Percentiles rank a stretch among this genome's conserved stretches.
phyloP scores from a whole-genome alignment of 2,797 vertebrate genomes.

The Epinephelus awoara region DNA sequence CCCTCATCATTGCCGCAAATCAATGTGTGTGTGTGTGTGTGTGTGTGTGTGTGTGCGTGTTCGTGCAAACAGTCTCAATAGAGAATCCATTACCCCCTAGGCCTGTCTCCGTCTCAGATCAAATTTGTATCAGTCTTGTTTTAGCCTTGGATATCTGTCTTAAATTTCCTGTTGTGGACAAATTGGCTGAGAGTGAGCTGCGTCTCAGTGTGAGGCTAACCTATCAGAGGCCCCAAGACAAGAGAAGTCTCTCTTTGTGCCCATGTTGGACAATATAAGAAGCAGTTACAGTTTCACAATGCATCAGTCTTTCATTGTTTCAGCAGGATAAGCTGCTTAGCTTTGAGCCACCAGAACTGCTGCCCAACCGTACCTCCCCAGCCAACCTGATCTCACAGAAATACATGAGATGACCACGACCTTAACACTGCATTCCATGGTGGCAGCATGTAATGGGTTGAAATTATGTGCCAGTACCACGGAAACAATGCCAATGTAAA shows the following conservation, averaged over 20 bases:
- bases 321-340: conserved; percentile 43
- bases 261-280: conserved; percentile 14
- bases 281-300: conserved; percentile 37
- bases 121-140: conserved; percentile 9
- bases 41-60: conserved; percentile 22
- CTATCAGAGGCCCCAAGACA: not conserved
- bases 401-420: no score
- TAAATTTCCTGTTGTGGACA: conserved; percentile 21
- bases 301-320: conserved; percentile 20
- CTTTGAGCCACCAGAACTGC: not conserved
- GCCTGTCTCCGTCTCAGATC: conserved; percentile 12
- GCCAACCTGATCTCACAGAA: no score
- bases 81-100: not conserved
- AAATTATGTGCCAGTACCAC: no score
- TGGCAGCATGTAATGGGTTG: no score
- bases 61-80: not conserved
- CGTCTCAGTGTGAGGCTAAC: conserved; percentile 10
- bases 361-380: not conserved
- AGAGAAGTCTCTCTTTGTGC: conserved; percentile 21
- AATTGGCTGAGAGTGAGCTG: conserved; percentile 1
- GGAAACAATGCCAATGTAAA: no score
- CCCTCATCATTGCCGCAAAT: conserved; percentile 18
- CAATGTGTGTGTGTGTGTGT: conserved; percentile 20
- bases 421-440: no score
- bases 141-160: conserved; percentile 17